Base-by-base conservation (phyloP, 2,888 invertebrate genomes). In the Eupithecia inturbata region DNA sequence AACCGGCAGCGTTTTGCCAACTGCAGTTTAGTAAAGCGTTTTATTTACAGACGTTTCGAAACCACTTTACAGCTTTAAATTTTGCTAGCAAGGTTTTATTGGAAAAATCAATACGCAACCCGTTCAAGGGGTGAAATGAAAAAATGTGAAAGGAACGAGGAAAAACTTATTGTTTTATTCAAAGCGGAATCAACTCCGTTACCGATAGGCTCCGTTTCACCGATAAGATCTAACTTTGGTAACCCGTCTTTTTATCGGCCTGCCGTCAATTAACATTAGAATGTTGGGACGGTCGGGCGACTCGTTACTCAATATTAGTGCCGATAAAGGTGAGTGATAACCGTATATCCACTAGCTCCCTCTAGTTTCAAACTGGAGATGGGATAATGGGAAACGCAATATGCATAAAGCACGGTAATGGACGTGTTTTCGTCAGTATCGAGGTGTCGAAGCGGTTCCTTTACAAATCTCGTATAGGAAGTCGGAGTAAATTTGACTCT, bases 281-380 rank as follows among this genome's bases (percentile, higher is more conserved):
- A 89, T 89, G 85, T 86, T 83, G 85, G 83, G 82, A 84, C 82
- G 86, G 84, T 83, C 82, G 84, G 84, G 85, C 85, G 87, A 81
- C 83, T 83, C 90, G 85, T 92, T 89, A 91, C 87, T 93, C 92
- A 92, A 89, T 90, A 91, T 92, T 92, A 93, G 88, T 90, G 91
- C 82, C 92, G 88, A 92, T 93, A 93, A 92, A 92, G 91, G 91
- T 92, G 92, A 92, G 84, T 90, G 89, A 93, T 92, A 91, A 88
- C 91, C 89, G 82, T 82, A 85, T 84, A 89, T 87, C 87, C 85
- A 82, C 77, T 78, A 74, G 80, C 76, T 83, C 82, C 84, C 85
- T 73, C 87, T 87, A 84, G 84, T 84, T 84, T 82, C 83, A 83
- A 84, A 83, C 82, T 85, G 80, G 79, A 82, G 83, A 72, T 85